Conservation (phyloP, 2,888 invertebrate genomes). For the Cheilosia urbana region DNA sequence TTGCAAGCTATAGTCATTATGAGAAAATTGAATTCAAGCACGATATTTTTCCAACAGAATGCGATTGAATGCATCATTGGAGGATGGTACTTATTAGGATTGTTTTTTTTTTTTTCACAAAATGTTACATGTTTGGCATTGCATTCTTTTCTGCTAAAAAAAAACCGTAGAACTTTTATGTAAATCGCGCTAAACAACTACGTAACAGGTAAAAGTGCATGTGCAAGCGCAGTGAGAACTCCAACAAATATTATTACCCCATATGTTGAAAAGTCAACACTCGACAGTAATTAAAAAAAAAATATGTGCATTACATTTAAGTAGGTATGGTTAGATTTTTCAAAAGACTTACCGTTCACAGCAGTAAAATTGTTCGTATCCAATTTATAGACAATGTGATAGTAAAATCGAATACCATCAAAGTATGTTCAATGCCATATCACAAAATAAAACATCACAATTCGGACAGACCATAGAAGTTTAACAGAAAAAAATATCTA, state of each 20-base stretch:
- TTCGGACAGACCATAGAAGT: conserved; percentile 8
- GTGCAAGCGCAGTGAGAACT: too few species aligned
- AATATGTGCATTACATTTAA: not conserved
- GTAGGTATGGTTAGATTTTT: not conserved
- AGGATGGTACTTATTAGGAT: too few species aligned
- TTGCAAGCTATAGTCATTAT: too few species aligned
- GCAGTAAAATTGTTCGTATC: conserved; percentile 47
- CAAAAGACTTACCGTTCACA: conserved; percentile 49
- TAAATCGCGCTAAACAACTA: too few species aligned
- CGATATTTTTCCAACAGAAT: too few species aligned
- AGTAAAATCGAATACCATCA: conserved; percentile 6
- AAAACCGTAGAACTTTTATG: too few species aligned
- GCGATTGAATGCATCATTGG: too few species aligned
- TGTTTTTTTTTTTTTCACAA: too few species aligned
- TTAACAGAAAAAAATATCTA: not conserved
- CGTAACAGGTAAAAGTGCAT: too few species aligned
- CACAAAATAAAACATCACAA: conserved; percentile 58
- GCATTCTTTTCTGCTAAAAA: too few species aligned
- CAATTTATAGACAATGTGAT: conserved; percentile 31
- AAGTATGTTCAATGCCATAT: conserved; percentile 30
- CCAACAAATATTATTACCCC: not conserved
- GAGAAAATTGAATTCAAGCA: too few species aligned
- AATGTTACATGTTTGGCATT: too few species aligned
- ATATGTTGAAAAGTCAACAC: not conserved
- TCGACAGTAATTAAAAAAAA: not conserved